These are phyloP conservation scores for Cottoperca gobio DNA, from an alignment of 2,797 vertebrate species.

Conservation along the genomic window DNA sequence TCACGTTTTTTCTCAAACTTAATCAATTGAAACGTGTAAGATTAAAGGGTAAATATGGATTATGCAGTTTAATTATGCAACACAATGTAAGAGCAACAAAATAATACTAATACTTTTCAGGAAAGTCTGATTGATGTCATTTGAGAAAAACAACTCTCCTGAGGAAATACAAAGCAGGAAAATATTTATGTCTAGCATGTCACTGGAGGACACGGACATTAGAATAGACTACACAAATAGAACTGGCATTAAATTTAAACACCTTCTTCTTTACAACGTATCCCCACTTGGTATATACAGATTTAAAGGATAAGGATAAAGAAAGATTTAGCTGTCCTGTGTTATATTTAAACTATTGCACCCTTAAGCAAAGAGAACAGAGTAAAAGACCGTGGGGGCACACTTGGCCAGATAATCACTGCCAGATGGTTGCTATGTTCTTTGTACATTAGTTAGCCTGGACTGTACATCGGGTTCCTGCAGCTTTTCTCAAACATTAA, in stretches of 20 bases:
- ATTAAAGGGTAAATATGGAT: neutral
- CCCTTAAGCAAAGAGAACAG: slow-evolving; percentile 13
- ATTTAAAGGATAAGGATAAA: neutral
- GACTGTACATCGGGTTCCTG: neutral
- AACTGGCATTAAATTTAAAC: neutral
- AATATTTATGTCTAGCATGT: neutral
- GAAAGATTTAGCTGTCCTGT: neutral
- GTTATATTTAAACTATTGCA: slow-evolving; percentile 20
- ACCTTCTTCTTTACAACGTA: neutral
- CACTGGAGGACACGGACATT: neutral
- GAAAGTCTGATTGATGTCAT: neutral
- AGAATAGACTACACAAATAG: neutral
- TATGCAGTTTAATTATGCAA: neutral
- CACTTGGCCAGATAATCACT: slow-evolving; percentile 40
- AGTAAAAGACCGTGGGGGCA: slow-evolving; percentile 22
- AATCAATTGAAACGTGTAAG: neutral
- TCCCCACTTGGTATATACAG: neutral
- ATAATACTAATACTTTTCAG: neutral
- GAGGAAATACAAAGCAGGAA: neutral
- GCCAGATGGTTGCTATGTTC: slow-evolving; percentile 52
- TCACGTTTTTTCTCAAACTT: neutral
- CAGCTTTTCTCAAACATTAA: slow-evolving; percentile 17
- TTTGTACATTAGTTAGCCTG: slow-evolving; percentile 21
- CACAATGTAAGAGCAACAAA: neutral
- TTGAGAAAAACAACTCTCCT: neutral